Evolutionary conservation across 2,888 invertebrate genomes (phyloP), one percentile per base, ranked within the genome.

Genomic region (Epinotia ramella): DNA sequence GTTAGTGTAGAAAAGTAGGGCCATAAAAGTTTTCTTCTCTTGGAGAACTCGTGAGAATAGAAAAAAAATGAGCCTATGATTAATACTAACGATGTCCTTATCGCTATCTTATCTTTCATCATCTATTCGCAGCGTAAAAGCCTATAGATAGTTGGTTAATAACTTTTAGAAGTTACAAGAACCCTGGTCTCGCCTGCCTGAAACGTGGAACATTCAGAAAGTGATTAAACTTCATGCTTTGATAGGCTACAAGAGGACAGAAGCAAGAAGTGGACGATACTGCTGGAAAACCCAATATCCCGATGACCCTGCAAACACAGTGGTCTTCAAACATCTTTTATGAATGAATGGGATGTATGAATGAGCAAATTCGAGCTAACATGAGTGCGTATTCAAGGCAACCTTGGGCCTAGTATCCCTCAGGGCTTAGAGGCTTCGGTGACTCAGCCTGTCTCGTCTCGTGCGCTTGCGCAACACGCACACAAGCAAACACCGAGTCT

Each of bases 381-480:
- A 59, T 33, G 49, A 6, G 67, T 69, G 64, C 20, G 33, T 73
- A 28, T 40, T 53, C 68, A 44, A 62, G 13, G 64, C 70, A 75
- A 77, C 68, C 73, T 74, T 78, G 78, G 76, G 77, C 77, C 77
- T 63, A 73, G 84, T 88, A 86, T 86, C 82, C 65, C 79, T 80
- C 78, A 81, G 78, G 78, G 82, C 89, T 83, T 89, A 81, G 83
- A 85, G 79, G 83, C 85, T 83, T 82, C 85, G 86, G 88, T 91
- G 91, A 91, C 82, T 91, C 91, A 91, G 87, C 85, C 80, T 79
- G 88, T 87, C 87, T 88, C 87, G 89, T 89, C 88, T 84, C 79
- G 78, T 82, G 79, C 81, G 83, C 85, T 90, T 89, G 90, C 90
- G 90, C 90, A 90, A 90, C 84, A 79, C 84, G 84, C 85, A 87